These are phyloP conservation scores for Tolmerus cingulatus DNA, from an alignment of 2,888 invertebrate species.

Conservation along the genomic window DNA sequence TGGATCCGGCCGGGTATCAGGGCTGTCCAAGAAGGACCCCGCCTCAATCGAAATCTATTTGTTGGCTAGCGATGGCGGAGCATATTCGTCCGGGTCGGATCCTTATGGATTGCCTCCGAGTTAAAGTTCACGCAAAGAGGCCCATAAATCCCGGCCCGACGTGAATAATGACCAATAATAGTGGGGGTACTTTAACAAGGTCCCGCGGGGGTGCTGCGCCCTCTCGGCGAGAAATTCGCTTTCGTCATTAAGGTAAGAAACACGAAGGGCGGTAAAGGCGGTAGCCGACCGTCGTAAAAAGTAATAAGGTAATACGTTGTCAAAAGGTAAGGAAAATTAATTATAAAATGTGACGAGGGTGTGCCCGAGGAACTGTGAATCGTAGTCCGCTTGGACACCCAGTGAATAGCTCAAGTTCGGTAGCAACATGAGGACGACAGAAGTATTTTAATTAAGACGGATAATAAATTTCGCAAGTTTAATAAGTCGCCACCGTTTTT, in stretches of 20 bases:
- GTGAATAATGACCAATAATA: conserved; percentile 18
- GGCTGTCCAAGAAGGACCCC: not conserved
- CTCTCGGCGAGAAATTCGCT: not conserved
- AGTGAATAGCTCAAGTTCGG: not conserved
- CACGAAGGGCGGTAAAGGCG: not conserved
- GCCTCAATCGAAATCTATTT: not conserved
- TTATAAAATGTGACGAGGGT: not conserved
- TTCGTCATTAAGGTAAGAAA: not conserved
- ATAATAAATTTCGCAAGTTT: not conserved
- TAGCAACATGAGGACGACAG: not conserved
- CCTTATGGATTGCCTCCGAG: not conserved
- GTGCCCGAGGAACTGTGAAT: not conserved
- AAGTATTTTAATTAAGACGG: conserved; percentile 2
- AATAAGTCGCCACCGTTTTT: not conserved
- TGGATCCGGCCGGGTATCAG: not conserved
- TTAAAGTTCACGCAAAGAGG: not conserved
- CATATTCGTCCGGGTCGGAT: not conserved
- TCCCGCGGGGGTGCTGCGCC: not conserved
- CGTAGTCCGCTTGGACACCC: not conserved
- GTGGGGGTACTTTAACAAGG: not conserved
- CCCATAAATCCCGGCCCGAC: not conserved
- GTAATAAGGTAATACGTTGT: not conserved
- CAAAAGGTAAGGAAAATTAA: conserved; percentile 5
- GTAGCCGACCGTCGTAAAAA: not conserved
- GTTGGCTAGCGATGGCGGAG: not conserved